These are phyloP conservation scores for Phengaris alcon DNA, from an alignment of 2,888 invertebrate genomes.

Conservation along the genomic window DNA sequence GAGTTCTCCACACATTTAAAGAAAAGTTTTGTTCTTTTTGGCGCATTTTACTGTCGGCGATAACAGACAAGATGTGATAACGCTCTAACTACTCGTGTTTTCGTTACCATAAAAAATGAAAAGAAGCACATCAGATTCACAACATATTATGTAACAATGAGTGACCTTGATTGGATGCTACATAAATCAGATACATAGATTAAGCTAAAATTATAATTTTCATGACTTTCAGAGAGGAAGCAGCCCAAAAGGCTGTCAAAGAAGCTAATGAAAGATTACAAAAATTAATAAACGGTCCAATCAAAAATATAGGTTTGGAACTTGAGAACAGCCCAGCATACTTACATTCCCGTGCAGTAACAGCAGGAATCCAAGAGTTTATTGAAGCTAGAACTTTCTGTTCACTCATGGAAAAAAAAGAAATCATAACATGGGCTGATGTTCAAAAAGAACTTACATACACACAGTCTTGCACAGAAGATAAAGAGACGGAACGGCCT, in stretches of 20 bases:
- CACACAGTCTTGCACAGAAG: constrained; percentile 40
- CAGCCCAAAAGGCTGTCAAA: constrained; percentile 51
- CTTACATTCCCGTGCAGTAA: constrained; percentile 60
- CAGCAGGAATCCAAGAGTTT: constrained; percentile 85
- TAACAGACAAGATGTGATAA: too few species aligned
- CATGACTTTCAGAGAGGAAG: constrained; percentile 56
- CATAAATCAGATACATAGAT: too few species aligned
- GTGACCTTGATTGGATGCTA: too few species aligned
- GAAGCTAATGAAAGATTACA: constrained; percentile 83
- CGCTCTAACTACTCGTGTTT: too few species aligned
- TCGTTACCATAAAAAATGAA: too few species aligned
- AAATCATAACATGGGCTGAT: constrained; percentile 80
- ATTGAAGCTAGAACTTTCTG: constrained; percentile 91
- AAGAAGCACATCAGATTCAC: too few species aligned
- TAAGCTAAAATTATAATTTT: not conserved
- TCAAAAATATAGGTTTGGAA: constrained; percentile 84
- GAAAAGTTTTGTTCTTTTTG: too few species aligned
- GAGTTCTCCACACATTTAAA: too few species aligned
- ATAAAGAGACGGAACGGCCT: constrained; percentile 44
- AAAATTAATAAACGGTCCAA: constrained; percentile 77
- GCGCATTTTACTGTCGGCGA: too few species aligned
- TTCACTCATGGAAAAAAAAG: constrained; percentile 81
- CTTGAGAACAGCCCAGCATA: constrained; percentile 84
- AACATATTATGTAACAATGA: too few species aligned
- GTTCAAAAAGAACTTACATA: constrained; percentile 78